Percentiles rank a stretch among this genome's conserved stretches.
phyloP scores from a whole-genome alignment of 2,113 vertebrate species.

The Gobius niger region DNA sequence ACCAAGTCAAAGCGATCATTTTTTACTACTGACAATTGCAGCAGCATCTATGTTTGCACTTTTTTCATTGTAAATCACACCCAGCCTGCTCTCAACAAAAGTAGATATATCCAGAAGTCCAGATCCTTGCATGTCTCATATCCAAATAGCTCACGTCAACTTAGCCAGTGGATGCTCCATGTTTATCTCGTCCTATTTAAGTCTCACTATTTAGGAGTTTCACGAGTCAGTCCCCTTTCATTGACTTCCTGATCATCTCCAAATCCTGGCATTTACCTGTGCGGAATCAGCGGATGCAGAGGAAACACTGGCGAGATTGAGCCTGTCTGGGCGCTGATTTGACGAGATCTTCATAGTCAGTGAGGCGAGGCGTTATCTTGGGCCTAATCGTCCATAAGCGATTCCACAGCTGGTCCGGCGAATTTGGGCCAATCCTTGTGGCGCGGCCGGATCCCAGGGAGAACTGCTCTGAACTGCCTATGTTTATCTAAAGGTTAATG shows the following conservation, averaged over 20 bases:
- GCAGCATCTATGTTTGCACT: no score
- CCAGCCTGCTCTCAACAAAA: no score
- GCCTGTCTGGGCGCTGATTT: slow-evolving; percentile 19
- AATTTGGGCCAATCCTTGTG: slow-evolving; percentile 64
- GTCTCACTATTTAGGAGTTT: background rate
- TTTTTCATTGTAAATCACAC: no score
- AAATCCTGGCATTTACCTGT: slow-evolving; percentile 3
- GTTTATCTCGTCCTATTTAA: background rate
- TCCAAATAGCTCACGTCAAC: background rate
- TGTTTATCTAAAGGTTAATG: slow-evolving; percentile 78
- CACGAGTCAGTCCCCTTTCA: background rate
- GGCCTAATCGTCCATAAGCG: slow-evolving; percentile 66
- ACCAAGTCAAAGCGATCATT: no score
- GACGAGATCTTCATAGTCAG: slow-evolving; percentile 46
- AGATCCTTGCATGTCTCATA: no score
- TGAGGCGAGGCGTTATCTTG: slow-evolving; percentile 50
- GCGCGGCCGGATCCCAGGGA: slow-evolving; percentile 42
- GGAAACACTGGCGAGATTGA: slow-evolving; percentile 13
- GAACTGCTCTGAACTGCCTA: slow-evolving; percentile 56
- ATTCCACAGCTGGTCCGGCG: slow-evolving; percentile 66
- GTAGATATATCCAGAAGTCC: no score
- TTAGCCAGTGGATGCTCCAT: background rate
- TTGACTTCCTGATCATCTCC: slow-evolving; percentile 19
- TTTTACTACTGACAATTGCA: no score
- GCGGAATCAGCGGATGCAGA: slow-evolving; percentile 7